phyloP scores from a whole-genome alignment of 2,888 invertebrate genomes.

The Belgica antarctica region DNA sequence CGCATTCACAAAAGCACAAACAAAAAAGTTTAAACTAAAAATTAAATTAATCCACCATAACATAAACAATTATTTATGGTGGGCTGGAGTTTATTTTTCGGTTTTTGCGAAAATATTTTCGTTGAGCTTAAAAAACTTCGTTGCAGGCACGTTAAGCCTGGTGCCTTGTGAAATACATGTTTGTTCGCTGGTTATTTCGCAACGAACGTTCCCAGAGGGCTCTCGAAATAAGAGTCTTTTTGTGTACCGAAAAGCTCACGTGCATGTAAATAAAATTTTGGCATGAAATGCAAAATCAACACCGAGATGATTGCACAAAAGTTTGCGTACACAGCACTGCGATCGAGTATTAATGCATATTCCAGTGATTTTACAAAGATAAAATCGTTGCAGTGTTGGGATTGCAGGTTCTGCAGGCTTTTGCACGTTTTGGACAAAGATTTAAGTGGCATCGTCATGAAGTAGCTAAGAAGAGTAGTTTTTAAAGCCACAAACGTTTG shows the following conservation, averaged over 20 bases:
- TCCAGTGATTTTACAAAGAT: no score
- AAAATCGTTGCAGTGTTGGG: no score
- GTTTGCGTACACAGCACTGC: not conserved
- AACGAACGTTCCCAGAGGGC: not conserved
- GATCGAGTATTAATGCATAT: not conserved
- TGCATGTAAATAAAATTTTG: conserved; percentile 9
- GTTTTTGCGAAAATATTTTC: not conserved
- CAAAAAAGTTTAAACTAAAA: not conserved
- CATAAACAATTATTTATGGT: conserved; percentile 25
- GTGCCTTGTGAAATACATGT: not conserved
- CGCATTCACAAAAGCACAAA: not conserved
- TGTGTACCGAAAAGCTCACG: conserved; percentile 5
- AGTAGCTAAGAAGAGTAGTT: no score
- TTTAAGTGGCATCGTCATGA: no score
- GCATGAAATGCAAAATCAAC: not conserved
- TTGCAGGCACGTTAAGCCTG: no score
- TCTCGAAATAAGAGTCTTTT: not conserved
- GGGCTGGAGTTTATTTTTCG: not conserved
- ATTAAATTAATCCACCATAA: conserved; percentile 23
- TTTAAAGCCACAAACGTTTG: no score
- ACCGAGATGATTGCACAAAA: not conserved
- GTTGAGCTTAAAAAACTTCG: not conserved
- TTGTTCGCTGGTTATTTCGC: conserved; percentile 7
- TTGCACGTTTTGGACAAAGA: no score
- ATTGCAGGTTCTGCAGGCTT: no score